Evolutionary conservation across 1,140 invertebrate genomes (phyloP).

Genomic region (Temnothorax longispinosus): DNA sequence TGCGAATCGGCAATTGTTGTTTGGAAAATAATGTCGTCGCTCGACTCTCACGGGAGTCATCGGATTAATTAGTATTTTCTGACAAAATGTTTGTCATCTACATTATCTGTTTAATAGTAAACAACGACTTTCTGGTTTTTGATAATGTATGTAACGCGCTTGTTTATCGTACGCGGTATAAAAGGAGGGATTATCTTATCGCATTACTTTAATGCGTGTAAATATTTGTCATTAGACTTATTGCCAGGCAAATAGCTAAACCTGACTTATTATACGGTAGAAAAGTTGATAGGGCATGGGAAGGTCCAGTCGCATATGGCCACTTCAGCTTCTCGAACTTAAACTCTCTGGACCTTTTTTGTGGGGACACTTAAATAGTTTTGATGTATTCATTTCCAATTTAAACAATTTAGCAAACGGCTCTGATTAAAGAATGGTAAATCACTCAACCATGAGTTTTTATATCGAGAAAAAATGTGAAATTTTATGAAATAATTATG

Average conservation of each 20-base stretch:
- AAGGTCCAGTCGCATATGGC: not conserved
- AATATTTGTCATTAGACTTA: conserved; percentile 7
- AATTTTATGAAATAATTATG: not conserved
- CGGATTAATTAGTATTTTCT: conserved; percentile 9
- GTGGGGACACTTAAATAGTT: not conserved
- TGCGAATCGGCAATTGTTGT: not conserved
- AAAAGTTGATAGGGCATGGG: not conserved
- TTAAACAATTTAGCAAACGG: not conserved
- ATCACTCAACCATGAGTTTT: not conserved
- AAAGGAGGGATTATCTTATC: conserved; percentile 28
- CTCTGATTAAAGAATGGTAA: not conserved
- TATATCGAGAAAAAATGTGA: not conserved
- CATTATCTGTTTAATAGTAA: not conserved
- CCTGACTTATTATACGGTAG: not conserved
- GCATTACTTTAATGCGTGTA: conserved; percentile 1
- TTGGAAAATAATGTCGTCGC: not conserved
- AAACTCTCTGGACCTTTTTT: not conserved
- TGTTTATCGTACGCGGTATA: not conserved
- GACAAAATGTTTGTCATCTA: not conserved
- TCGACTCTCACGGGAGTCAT: not conserved
- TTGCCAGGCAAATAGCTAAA: not conserved
- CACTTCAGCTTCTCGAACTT: not conserved
- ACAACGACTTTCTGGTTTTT: not conserved
- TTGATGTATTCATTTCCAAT: not conserved
- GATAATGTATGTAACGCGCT: not conserved